These are phyloP conservation scores for Hemibagrus wyckioides DNA, from an alignment of 2,113 vertebrate species.

Conservation along the genomic window DNA sequence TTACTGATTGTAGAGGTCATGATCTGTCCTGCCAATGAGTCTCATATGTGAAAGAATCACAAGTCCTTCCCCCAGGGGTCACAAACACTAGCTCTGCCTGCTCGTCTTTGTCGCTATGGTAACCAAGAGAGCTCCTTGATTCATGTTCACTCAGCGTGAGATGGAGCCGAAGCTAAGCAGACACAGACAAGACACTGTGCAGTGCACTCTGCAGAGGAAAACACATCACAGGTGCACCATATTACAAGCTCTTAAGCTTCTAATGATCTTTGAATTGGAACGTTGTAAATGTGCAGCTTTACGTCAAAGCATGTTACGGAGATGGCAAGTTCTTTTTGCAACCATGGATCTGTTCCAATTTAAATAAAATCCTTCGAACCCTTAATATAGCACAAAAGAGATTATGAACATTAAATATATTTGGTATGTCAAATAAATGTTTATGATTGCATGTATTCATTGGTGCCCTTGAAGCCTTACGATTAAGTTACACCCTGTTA, in stretches of 20 bases:
- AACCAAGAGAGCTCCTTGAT: constrained; percentile 39
- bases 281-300: background rate
- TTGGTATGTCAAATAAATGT: background rate
- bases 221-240: constrained; percentile 20
- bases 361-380: background rate
- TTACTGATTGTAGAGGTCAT: constrained; percentile 31
- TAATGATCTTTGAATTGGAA: background rate
- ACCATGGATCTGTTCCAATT: background rate
- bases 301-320: background rate
- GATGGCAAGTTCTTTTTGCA: background rate
- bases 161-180: constrained; percentile 30
- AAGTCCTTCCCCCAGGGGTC: constrained; percentile 32
- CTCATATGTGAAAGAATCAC: constrained; percentile 28
- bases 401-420: background rate
- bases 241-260: background rate
- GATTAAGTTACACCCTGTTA: background rate
- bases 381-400: background rate
- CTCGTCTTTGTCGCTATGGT: constrained; percentile 45
- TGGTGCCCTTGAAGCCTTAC: background rate
- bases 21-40: constrained; percentile 38
- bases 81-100: constrained; percentile 29
- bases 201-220: background rate
- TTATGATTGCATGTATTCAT: background rate
- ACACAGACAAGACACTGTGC: constrained; percentile 31
- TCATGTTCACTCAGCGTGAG: constrained; percentile 37